A percentile compares a stretch with the other conserved stretches of the same genome.
These are phyloP conservation scores for Balaeniceps rex DNA, from an alignment of 2,113 vertebrate species.

Conservation along the genomic window DNA sequence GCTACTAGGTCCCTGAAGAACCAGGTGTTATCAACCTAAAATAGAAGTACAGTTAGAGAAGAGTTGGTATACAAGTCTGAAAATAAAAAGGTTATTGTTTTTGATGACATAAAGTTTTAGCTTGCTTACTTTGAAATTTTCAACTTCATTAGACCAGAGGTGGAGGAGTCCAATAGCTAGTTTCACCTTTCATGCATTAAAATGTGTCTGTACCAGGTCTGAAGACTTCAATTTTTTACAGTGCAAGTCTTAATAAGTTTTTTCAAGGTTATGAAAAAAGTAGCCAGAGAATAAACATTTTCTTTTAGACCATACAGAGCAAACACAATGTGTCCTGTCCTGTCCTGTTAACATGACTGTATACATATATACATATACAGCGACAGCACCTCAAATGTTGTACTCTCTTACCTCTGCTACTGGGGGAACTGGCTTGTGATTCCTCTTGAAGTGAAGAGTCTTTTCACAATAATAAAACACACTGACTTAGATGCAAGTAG, in stretches of 20 bases:
- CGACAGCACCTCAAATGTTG: not conserved
- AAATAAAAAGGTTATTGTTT: not conserved
- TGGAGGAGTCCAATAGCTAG: not conserved
- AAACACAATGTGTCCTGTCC: fast-evolving
- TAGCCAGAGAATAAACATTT: not conserved
- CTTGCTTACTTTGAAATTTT: not conserved
- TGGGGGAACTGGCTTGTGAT: not conserved
- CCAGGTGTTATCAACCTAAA: not conserved
- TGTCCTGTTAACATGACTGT: not conserved
- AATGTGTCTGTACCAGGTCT: not conserved
- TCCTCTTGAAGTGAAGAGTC: not conserved
- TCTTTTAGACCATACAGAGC: not conserved
- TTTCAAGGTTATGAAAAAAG: not conserved
- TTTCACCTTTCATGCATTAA: not conserved
- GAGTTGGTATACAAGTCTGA: not conserved
- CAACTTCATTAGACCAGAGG: not conserved
- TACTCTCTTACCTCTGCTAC: not conserved
- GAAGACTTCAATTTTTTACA: not conserved
- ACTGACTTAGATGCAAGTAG: not conserved
- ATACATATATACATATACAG: not conserved
- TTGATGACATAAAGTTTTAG: not conserved
- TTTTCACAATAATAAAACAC: not conserved
- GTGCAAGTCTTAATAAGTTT: not conserved
- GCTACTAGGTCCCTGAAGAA: not conserved
- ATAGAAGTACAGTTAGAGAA: not conserved